phyloP scores from a whole-genome alignment of 2,113 vertebrate species.

The Lamprotornis superbus region DNA sequence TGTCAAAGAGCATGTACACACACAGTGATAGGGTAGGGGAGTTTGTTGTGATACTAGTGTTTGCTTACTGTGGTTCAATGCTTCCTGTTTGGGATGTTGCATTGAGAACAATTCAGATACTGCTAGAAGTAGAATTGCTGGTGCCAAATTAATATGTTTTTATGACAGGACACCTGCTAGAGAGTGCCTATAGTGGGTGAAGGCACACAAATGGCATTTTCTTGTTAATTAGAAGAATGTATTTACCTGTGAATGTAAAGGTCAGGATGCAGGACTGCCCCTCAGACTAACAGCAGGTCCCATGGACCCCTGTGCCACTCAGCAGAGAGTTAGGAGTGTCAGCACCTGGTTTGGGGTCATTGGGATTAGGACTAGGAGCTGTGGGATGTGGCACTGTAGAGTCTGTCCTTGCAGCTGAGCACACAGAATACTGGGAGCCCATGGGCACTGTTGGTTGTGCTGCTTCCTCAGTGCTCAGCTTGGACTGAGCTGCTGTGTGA shows the following conservation, averaged over 20 bases:
- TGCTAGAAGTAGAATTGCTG: not conserved
- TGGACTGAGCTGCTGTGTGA: not conserved
- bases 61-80: not conserved
- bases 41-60: not conserved
- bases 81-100: not conserved
- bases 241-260: not conserved
- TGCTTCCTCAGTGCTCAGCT: not conserved
- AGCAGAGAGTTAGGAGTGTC: accelerated
- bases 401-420: not conserved
- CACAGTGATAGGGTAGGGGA: not conserved
- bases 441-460: accelerated
- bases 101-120: not conserved
- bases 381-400: not conserved
- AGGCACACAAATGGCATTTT: not conserved
- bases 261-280: not conserved
- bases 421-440: not conserved
- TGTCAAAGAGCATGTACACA: not conserved
- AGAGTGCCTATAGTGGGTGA: not conserved
- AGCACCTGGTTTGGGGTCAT: accelerated
- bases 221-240: not conserved
- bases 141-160: not conserved
- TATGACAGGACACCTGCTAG: not conserved
- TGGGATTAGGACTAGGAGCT: not conserved
- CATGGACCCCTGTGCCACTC: not conserved
- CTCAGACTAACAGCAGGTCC: not conserved